A percentile compares a stretch with the other conserved stretches of the same genome.
Conservation (phyloP, 1,140 invertebrate genomes). For the Hylaeus anthracinus region DNA sequence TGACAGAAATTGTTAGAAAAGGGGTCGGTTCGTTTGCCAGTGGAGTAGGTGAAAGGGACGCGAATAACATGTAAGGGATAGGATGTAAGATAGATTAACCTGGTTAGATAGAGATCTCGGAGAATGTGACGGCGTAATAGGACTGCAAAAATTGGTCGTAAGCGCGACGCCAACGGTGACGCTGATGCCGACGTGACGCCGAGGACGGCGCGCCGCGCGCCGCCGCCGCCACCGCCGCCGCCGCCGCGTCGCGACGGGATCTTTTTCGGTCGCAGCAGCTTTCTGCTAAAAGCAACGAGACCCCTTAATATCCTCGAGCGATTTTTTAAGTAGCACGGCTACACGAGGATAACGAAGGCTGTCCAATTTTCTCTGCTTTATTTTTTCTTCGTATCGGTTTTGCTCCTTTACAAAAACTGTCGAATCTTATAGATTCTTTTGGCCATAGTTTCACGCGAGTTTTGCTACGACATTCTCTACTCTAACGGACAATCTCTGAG, state of each 20-base stretch:
- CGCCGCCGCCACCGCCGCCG: no score
- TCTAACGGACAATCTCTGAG: not conserved
- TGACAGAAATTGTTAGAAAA: constrained; percentile 42
- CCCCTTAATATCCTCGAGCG: not conserved
- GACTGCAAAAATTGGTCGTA: constrained; percentile 22
- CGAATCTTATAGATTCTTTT: no score
- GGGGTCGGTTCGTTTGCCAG: not conserved
- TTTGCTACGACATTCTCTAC: not conserved
- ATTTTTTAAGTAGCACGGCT: not conserved
- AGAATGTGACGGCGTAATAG: constrained; percentile 53
- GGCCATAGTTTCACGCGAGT: no score
- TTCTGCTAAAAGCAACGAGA: not conserved
- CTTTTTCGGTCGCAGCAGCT: not conserved
- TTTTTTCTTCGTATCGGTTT: not conserved
- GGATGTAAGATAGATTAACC: constrained; percentile 71
- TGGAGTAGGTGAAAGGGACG: not conserved
- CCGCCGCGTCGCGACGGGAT: no score
- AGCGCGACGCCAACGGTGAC: no score
- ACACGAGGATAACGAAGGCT: not conserved
- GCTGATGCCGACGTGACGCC: no score
- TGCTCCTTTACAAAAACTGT: no score
- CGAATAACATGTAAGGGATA: constrained; percentile 46
- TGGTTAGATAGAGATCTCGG: constrained; percentile 72
- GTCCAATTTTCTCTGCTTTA: not conserved
- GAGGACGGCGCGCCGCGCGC: no score